These are phyloP conservation scores for Heliconius ethilla DNA, from an alignment of 2,888 invertebrate genomes.

Conservation along the genomic window DNA sequence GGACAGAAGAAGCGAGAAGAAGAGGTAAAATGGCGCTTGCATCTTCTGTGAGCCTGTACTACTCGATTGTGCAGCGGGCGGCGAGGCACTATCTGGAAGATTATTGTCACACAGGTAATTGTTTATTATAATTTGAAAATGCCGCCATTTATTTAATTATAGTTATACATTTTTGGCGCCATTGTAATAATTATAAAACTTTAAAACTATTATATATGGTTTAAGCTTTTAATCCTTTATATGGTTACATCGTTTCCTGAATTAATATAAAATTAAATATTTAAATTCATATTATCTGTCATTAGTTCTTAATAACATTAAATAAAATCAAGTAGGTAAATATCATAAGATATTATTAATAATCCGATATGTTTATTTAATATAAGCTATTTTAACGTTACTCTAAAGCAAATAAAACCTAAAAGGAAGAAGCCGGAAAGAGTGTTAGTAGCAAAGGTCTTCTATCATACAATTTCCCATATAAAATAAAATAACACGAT, in stretches of 20 bases:
- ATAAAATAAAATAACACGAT: not conserved
- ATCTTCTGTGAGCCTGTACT: conserved; percentile 86
- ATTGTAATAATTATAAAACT: not conserved
- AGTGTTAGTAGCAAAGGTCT: not conserved
- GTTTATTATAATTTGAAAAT: conserved; percentile 31
- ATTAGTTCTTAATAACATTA: not conserved
- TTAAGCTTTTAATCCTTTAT: not conserved
- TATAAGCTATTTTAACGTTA: too few species aligned
- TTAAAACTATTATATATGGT: not conserved
- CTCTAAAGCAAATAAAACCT: too few species aligned
- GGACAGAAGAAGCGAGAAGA: conserved; percentile 56
- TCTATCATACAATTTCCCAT: not conserved
- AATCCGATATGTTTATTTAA: too few species aligned
- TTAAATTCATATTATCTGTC: too few species aligned
- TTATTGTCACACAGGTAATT: conserved; percentile 85
- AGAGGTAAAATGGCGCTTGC: conserved; percentile 80
- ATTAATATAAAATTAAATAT: not conserved
- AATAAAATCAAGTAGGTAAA: not conserved
- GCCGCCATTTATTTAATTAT: conserved; percentile 31
- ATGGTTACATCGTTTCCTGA: conserved; percentile 14
- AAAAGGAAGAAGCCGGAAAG: too few species aligned
- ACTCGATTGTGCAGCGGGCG: conserved; percentile 86
- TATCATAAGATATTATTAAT: not conserved
- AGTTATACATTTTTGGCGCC: conserved; percentile 21
- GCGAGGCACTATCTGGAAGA: conserved; percentile 86